Evolutionary conservation across 2,113 vertebrate species (phyloP).

Genomic region (Melanotaenia duboulayi): DNA sequence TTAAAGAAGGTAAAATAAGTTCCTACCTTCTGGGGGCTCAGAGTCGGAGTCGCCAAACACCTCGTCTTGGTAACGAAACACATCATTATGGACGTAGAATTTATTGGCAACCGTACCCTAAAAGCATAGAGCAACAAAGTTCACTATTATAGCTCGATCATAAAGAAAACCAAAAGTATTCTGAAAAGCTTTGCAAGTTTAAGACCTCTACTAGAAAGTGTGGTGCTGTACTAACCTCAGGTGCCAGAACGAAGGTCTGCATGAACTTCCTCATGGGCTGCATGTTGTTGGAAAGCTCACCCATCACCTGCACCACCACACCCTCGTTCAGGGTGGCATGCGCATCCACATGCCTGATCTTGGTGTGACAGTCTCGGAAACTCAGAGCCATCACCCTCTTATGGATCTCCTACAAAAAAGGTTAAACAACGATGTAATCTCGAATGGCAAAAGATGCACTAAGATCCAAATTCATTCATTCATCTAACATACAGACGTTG

Average conservation of each 20-base stretch:
- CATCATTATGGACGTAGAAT: conserved; percentile 98
- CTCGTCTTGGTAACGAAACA: conserved; percentile 98
- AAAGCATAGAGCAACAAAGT: neutral
- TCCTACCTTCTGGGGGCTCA: conserved; percentile 94
- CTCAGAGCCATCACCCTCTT: conserved; percentile 96
- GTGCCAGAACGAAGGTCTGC: conserved; percentile 97
- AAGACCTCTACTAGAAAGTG: neutral
- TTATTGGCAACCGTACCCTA: conserved; percentile 98
- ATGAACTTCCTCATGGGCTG: conserved; percentile 98
- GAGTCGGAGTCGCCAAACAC: conserved; percentile 97
- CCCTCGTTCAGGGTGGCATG: conserved; percentile 96
- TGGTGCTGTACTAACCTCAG: conserved; percentile 86
- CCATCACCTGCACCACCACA: conserved; percentile 98
- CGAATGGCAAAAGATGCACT: no score
- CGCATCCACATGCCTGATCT: conserved; percentile 96
- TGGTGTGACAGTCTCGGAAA: conserved; percentile 96
- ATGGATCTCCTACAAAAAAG: conserved; percentile 87
- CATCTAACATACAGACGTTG: no score
- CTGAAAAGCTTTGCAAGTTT: no score
- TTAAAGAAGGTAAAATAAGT: no score
- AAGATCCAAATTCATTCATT: no score
- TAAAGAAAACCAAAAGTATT: neutral
- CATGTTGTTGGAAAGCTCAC: conserved; percentile 97
- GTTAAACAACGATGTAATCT: no score
- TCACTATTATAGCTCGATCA: neutral